Percentiles rank a stretch among this genome's conserved stretches.
Evolutionary conservation across 2,888 invertebrate genomes (phyloP).

Genomic region (Drosophila formosana): DNA sequence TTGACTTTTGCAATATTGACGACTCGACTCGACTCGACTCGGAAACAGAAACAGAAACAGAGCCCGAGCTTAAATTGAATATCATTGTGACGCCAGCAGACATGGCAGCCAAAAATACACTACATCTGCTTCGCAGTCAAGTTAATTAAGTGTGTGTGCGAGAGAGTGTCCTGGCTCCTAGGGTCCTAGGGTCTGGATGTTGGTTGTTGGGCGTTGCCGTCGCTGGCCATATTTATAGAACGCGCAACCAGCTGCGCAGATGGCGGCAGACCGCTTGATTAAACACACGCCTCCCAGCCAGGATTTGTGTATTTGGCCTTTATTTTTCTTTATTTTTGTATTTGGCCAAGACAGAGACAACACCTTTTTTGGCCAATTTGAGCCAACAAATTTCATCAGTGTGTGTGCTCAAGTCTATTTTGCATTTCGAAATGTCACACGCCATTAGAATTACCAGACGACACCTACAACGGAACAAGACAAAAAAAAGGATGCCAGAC

Average conservation of each 20-base stretch:
- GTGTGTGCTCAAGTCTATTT: constrained; percentile 30
- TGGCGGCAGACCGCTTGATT: constrained; percentile 61
- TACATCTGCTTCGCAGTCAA: constrained; percentile 35
- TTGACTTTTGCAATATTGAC: constrained; percentile 49
- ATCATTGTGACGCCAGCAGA: constrained; percentile 31
- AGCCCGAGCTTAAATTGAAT: constrained; percentile 49
- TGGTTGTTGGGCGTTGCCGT: constrained; percentile 9
- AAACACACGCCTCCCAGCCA: constrained; percentile 38
- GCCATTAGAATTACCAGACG: constrained; percentile 30
- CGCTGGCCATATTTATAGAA: constrained; percentile 36
- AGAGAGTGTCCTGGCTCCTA: not conserved
- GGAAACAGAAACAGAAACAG: constrained; percentile 8
- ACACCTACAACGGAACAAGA: not conserved
- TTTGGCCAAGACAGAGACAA: not conserved
- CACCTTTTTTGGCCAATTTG: constrained; percentile 45
- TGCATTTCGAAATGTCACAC: constrained; percentile 64
- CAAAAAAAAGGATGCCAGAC: not conserved
- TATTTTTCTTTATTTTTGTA: constrained; percentile 16
- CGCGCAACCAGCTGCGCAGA: constrained; percentile 33
- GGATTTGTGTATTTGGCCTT: constrained; percentile 9
- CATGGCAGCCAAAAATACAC: constrained; percentile 28
- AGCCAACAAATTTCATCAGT: constrained; percentile 42
- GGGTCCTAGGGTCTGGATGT: no score
- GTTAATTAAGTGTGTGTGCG: constrained; percentile 49
- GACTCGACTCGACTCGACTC: constrained; percentile 3